Conservation (phyloP, 2,888 invertebrate genomes). For the Cinara cedri region DNA sequence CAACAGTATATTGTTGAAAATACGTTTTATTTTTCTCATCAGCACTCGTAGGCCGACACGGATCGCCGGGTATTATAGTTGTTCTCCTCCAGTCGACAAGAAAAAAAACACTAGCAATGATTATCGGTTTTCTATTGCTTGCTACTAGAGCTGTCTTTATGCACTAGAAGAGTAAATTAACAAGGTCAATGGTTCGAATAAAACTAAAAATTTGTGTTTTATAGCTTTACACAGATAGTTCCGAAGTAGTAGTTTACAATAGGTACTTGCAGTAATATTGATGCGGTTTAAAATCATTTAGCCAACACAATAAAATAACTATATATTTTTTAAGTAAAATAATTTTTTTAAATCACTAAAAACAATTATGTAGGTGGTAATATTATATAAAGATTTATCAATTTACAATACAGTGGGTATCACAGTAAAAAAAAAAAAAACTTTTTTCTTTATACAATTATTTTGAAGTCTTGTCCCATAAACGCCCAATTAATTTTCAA, state of each 20-base stretch:
- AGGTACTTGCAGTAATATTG: not conserved
- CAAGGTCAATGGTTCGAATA: slow-evolving; percentile 51
- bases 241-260: not conserved
- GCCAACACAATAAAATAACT: no score
- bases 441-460: no score
- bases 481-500: no score
- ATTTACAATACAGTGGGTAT: no score
- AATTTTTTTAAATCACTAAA: no score
- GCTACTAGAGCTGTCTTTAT: slow-evolving; percentile 3
- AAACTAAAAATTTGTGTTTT: slow-evolving; percentile 28
- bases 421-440: no score
- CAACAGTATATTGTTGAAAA: not conserved
- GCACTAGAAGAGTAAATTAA: slow-evolving; percentile 44
- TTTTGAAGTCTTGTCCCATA: no score
- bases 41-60: slow-evolving; percentile 27
- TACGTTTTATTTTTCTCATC: slow-evolving; percentile 17
- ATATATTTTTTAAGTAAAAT: no score
- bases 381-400: no score
- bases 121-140: slow-evolving; percentile 39
- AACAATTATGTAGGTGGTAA: not conserved
- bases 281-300: slow-evolving; percentile 11
- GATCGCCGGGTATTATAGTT: slow-evolving; percentile 11
- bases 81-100: slow-evolving; percentile 22
- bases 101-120: slow-evolving; percentile 30
- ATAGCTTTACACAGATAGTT: not conserved